Evolutionary conservation across 1,140 invertebrate genomes (phyloP).

Genomic region (Temnothorax longispinosus): DNA sequence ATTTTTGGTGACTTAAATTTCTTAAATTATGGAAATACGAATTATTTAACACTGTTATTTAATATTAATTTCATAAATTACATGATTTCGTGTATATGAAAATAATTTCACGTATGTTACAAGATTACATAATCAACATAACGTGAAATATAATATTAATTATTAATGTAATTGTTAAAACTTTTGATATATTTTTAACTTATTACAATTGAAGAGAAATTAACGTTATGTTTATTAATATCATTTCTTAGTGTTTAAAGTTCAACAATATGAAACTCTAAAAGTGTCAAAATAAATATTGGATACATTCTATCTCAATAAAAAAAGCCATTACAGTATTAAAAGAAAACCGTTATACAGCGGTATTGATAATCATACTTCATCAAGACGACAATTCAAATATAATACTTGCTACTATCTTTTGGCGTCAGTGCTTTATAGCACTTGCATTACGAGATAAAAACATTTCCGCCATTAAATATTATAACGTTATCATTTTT

Average conservation of each 20-base stretch:
- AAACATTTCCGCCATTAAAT: background rate
- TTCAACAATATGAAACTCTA: background rate
- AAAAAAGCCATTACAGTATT: background rate
- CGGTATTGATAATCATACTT: constrained; percentile 17
- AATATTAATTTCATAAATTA: background rate
- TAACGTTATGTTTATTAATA: background rate
- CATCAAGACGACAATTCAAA: constrained; percentile 30
- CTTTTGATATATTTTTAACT: background rate
- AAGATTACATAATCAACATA: background rate
- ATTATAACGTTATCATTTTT: background rate
- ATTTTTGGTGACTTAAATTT: background rate
- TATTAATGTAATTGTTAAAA: background rate
- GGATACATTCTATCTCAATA: background rate
- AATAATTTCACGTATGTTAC: background rate
- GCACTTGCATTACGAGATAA: background rate
- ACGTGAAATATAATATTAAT: background rate
- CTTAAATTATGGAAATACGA: background rate
- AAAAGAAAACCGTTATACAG: constrained; percentile 39
- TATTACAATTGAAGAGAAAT: background rate
- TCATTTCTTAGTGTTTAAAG: background rate
- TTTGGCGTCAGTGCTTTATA: constrained; percentile 10
- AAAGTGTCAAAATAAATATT: background rate
- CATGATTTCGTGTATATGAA: background rate
- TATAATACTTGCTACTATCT: background rate
- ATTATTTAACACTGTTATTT: constrained; percentile 9